Evolutionary conservation across 2,888 invertebrate species (phyloP).

Genomic region (Junonia oenone): DNA sequence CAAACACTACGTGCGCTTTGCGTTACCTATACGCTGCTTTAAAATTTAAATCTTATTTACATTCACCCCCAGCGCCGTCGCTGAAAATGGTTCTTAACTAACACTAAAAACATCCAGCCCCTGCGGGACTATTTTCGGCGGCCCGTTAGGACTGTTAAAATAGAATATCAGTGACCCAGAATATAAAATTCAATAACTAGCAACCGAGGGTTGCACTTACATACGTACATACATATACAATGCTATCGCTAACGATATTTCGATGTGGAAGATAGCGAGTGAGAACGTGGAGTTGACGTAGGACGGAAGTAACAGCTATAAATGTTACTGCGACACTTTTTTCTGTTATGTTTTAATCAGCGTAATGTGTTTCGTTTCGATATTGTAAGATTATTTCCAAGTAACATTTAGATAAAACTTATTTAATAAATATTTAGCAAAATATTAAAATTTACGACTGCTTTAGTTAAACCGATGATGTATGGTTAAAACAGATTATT

Average conservation of each 20-base stretch:
- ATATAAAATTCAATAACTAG: conserved; percentile 63
- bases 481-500: too few relatives aligned
- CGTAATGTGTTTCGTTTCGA: neutral
- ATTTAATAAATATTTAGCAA: too few relatives aligned
- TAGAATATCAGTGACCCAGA: conserved; percentile 55
- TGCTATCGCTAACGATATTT: conserved; percentile 26
- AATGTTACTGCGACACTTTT: conserved; percentile 4
- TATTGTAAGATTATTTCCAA: neutral
- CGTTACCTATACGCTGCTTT: conserved; percentile 42
- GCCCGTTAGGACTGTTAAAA: conserved; percentile 62
- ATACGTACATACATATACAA: neutral
- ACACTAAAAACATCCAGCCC: conserved; percentile 49
- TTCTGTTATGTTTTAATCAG: neutral
- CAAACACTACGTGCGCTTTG: conserved; percentile 26
- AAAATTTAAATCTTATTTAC: conserved; percentile 73
- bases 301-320: conserved; percentile 4
- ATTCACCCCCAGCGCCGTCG: conserved; percentile 56
- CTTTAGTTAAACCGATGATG: too few relatives aligned
- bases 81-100: conserved; percentile 56
- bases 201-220: conserved; percentile 30
- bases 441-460: too few relatives aligned
- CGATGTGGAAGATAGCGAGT: conserved; percentile 23
- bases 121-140: conserved; percentile 60
- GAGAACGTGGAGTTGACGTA: conserved; percentile 4
- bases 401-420: neutral